Percentiles rank a stretch among this genome's conserved stretches.
These are phyloP conservation scores for Charaxes varanes DNA, from an alignment of 1,140 invertebrate genomes.

Conservation along the genomic window DNA sequence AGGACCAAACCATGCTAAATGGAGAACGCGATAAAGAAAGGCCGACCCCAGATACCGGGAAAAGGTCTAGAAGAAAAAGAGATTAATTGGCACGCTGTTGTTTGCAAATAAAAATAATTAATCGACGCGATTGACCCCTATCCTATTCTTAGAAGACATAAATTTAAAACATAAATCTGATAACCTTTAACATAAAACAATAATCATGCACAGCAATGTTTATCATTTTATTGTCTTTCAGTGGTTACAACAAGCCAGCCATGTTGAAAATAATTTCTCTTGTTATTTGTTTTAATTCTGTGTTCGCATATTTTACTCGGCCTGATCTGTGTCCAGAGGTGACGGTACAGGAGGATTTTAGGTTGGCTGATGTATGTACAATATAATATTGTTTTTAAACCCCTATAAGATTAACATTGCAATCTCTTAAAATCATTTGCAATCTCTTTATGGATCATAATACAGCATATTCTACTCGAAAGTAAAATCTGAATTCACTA, in stretches of 20 bases:
- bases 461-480: too few relatives aligned
- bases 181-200: conserved; percentile 10
- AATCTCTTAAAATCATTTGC: too few relatives aligned
- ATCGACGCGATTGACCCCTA: background rate
- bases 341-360: conserved; percentile 42
- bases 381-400: too few relatives aligned
- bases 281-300: conserved; percentile 26
- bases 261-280: conserved; percentile 15
- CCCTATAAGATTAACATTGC: too few relatives aligned
- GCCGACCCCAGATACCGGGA: too few relatives aligned
- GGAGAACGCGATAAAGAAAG: too few relatives aligned
- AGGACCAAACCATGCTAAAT: too few relatives aligned
- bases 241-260: conserved; percentile 1
- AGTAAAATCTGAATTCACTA: too few relatives aligned
- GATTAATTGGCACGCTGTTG: background rate
- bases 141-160: conserved; percentile 16
- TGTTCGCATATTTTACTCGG: conserved; percentile 45
- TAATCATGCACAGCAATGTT: conserved; percentile 5
- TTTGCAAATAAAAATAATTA: background rate
- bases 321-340: conserved; percentile 53
- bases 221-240: background rate
- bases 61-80: too few relatives aligned
- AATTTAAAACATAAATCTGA: conserved; percentile 1
- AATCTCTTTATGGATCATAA: too few relatives aligned
- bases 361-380: conserved; percentile 48